These are phyloP conservation scores for Tricholaema leucomelas DNA, from an alignment of 2,113 vertebrate genomes.

Conservation along the genomic window DNA sequence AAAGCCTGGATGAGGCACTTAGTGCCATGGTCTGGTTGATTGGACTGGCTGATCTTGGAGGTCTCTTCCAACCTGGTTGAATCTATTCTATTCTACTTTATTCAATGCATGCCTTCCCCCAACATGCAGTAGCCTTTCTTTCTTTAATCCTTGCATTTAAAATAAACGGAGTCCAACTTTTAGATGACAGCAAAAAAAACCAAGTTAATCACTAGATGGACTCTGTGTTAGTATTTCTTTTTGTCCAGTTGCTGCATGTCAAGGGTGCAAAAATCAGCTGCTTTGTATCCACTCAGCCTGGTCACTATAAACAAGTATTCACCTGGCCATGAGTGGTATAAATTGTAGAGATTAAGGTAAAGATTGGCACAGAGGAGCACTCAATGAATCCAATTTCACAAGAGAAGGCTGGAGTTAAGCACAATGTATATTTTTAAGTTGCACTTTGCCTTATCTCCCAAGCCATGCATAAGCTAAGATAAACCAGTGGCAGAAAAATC, in stretches of 20 bases:
- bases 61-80: too few species aligned
- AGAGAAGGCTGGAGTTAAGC: neutral
- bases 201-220: accelerated
- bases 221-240: neutral
- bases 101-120: too few species aligned
- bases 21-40: too few species aligned
- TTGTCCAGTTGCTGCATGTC: neutral
- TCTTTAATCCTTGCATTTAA: neutral
- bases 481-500: neutral
- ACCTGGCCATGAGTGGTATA: neutral
- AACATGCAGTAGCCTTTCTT: neutral
- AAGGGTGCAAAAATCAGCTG: neutral
- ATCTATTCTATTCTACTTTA: too few species aligned
- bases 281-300: neutral
- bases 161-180: neutral
- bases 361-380: neutral
- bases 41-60: too few species aligned
- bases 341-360: neutral
- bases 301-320: neutral
- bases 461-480: neutral
- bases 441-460: neutral
- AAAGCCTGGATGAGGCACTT: too few species aligned
- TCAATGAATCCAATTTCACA: neutral
- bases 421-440: neutral
- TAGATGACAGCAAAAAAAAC: neutral